Evolutionary conservation across 2,797 vertebrate genomes (phyloP).

Genomic region (Anguilla pacifica): DNA sequence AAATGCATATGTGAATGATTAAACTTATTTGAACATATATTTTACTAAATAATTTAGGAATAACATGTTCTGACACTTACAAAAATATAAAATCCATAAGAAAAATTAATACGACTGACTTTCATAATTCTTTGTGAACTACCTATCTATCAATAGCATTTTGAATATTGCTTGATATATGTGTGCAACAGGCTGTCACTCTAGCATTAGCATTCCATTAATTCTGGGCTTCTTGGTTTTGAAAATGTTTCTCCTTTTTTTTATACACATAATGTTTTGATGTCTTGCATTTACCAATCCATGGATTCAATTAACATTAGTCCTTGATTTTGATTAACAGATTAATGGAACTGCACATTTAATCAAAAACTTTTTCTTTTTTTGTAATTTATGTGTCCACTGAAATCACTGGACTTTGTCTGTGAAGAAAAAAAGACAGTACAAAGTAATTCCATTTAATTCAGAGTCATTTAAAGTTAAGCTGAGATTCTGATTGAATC

Average conservation of each 20-base stretch:
- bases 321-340: slow-evolving; percentile 10
- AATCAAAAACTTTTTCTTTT: neutral
- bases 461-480: slow-evolving; percentile 6
- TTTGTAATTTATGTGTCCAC: neutral
- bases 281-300: neutral
- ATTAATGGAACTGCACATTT: neutral
- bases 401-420: neutral
- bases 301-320: neutral
- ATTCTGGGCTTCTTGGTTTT: neutral
- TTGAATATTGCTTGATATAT: neutral
- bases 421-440: neutral
- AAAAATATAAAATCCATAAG: too few species aligned
- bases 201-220: neutral
- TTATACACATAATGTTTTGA: neutral
- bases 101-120: neutral
- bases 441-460: slow-evolving; percentile 6
- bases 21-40: neutral
- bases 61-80: too few species aligned
- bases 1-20: neutral
- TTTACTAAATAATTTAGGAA: too few species aligned
- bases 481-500: neutral
- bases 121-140: neutral
- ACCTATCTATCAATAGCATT: neutral
- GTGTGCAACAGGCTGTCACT: neutral
- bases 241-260: neutral